A percentile compares a stretch with the other conserved stretches of the same genome.
These are phyloP conservation scores for Polyommatus iphigenia DNA, from an alignment of 2,888 invertebrate genomes.

Conservation along the genomic window DNA sequence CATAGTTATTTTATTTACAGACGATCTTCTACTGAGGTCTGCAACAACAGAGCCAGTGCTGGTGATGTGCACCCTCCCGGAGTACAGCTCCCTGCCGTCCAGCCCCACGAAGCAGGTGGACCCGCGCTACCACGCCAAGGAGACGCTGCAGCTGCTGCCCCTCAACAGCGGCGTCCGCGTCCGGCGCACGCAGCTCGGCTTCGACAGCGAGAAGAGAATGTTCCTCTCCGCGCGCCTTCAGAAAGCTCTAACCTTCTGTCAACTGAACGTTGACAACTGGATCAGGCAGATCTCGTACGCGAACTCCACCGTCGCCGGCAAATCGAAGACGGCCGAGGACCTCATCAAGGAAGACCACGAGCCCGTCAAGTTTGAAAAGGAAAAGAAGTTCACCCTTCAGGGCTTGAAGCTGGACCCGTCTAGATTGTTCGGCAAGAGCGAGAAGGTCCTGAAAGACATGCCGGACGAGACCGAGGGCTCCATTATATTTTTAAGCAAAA, in stretches of 20 bases:
- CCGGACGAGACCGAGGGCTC: conserved; percentile 83
- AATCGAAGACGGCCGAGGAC: conserved; percentile 76
- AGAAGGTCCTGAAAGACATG: conserved; percentile 75
- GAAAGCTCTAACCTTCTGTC: conserved; percentile 83
- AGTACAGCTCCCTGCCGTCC: conserved; percentile 69
- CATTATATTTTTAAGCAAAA: conserved; percentile 84
- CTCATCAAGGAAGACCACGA: conserved; percentile 78
- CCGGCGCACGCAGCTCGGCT: conserved; percentile 81
- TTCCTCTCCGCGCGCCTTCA: conserved; percentile 83
- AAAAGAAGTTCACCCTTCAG: conserved; percentile 75
- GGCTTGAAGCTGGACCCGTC: conserved; percentile 75
- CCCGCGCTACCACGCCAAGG: conserved; percentile 78
- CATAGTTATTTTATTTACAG: conserved; percentile 52
- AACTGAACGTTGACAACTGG: conserved; percentile 82
- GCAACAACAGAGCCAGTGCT: conserved; percentile 83
- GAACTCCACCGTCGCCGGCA: conserved; percentile 61
- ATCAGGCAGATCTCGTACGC: conserved; percentile 82
- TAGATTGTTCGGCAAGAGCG: conserved; percentile 74
- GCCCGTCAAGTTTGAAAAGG: conserved; percentile 75
- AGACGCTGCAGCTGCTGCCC: conserved; percentile 73
- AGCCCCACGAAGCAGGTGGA: conserved; percentile 77
- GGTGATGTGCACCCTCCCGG: conserved; percentile 83
- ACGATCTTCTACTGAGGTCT: conserved; percentile 81
- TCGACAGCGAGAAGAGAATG: conserved; percentile 82
- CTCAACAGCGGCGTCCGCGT: conserved; percentile 65